phyloP scores from a whole-genome alignment of 2,888 invertebrate genomes.

The Odontocolon sp. region DNA sequence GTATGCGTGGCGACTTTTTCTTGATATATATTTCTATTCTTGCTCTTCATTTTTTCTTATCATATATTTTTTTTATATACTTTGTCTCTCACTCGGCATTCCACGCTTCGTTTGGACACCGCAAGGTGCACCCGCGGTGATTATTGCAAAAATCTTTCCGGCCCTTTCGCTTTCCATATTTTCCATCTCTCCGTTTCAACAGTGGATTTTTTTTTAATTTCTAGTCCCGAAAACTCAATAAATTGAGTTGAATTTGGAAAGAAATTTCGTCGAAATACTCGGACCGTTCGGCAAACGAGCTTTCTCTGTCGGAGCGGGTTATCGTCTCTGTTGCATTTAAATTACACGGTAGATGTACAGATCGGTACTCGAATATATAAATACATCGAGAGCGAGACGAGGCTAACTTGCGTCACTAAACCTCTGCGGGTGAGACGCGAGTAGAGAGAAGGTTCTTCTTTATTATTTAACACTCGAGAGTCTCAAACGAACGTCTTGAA shows the following conservation, averaged over 20 bases:
- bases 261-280: no score
- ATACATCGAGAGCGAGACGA: constrained; percentile 48
- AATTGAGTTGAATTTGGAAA: no score
- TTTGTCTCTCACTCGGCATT: background rate
- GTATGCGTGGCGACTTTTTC: constrained; percentile 4
- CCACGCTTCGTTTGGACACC: background rate
- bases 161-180: background rate
- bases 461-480: constrained; percentile 80
- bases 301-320: background rate
- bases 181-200: no score
- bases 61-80: background rate
- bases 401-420: constrained; percentile 45
- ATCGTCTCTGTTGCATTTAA: background rate
- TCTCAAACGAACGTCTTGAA: constrained; percentile 78
- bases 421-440: constrained; percentile 33
- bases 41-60: background rate
- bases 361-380: constrained; percentile 35
- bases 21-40: background rate
- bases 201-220: no score
- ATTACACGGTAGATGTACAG: background rate
- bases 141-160: constrained; percentile 19
- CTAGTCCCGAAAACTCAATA: no score
- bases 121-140: background rate
- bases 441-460: constrained; percentile 65
- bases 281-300: no score